Evolutionary conservation across 2,113 vertebrate genomes (phyloP), one percentile per base, ranked within the genome.

Genomic region (Chaetura pelagica): DNA sequence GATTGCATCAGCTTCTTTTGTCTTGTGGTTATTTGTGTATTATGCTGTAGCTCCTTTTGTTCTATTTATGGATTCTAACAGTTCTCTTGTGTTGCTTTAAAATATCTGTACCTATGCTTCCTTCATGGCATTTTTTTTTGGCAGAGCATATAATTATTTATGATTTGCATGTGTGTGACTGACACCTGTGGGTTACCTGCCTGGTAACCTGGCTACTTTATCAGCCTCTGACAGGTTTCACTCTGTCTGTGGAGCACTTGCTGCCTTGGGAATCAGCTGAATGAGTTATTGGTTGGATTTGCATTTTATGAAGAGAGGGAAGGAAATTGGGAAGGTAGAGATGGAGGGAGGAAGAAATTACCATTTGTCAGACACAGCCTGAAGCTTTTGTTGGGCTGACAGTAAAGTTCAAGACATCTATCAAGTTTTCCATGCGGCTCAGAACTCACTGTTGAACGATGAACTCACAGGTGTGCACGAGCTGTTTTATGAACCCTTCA

Each of bases 231-330:
- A 5, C 89, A 91, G 79, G 38, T 69, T 85, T 80, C 49, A 24
- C 32, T 91, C n/a, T 77, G n/a, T 38, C 51, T 87, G 49, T 57
- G 51, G 73, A 88, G 89, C 48, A 2, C 76, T 64, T 51, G 7
- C 78, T 90, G 69, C 55, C 63, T 72, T 66, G 79, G 72, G 29
- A 79, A 54, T 55, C 69, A 44, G 38, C 84, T 59, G 90, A 29
- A 83, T 80, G 90, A 96, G 29, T 88, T 91, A 27, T 5, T 68
- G 81, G 67, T 67, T 92, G 61, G 67, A 91, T 92, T 94, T 96
- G 78, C 73, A 32, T 86, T 94, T 91, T 78, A 22, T 76, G 67
- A 66, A 54, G 89, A 84, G 62, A 80, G 38, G 42, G 71, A 64
- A 76, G 64, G 87, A 91, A 66, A 16, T 18, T 62, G 71, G 67